Evolutionary conservation across 2,797 vertebrate species (phyloP), one percentile per base, ranked within the genome.

Genomic region (Danio aesculapii): DNA sequence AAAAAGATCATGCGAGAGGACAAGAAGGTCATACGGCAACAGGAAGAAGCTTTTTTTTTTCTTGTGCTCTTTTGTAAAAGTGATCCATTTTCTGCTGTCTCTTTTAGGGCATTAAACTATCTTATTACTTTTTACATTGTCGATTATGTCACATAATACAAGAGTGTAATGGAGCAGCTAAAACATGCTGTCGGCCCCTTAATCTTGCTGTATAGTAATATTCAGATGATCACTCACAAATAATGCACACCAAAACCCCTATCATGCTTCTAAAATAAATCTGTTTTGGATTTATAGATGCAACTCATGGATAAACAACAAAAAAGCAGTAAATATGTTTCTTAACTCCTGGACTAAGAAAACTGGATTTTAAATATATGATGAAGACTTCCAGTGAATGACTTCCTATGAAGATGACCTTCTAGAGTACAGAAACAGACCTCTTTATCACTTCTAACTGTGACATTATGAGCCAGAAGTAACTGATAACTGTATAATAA

Each of bases 21-120:
- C 75, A 77, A 85, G 84, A 87, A 87, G 89, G 88, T 90, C 89
- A 87, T 62, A 2, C 41, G 46, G 77, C 86, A 80, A 88, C 83
- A 88, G 83, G 75, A 79, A 71, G 69, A 79, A 77, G 74, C 74
- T 62, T 76, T 78, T 75, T 76, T 79, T 30, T 79, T 79, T 61
- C 57, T 72, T 59, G 53, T 30, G 59, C 64, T 79, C 79, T 87
- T 88, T 75, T 68, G 66, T 62, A 43, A 70, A 77, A 77, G 66
- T 63, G 88, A 88, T 84, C 72, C 66, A 82, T 86, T 89, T 87
- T 77, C 58, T 52, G 79, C 17, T 44, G 53, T 79, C 53, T 75
- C 72, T 83, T 75, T 6, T 8, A 84, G 86, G 84, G 86, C 84
- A 88, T 87, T 86, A 84, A 86, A 85, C 81, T 81, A 84, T 88